Conservation (phyloP, 1,140 invertebrate genomes). For the Aphis craccivora region DNA sequence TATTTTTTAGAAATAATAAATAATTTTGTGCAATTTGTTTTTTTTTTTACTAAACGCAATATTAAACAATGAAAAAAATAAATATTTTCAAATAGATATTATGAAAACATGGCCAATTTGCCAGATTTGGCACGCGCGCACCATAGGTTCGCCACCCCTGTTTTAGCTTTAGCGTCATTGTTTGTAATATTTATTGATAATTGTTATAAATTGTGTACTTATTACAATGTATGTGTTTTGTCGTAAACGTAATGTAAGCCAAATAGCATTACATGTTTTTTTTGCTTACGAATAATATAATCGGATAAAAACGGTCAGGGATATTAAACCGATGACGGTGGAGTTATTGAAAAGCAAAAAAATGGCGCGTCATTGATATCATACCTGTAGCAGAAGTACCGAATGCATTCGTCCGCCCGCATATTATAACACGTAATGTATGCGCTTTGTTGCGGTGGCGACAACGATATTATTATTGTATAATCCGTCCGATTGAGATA, state of each 20-base stretch:
- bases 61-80: no score
- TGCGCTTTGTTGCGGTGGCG: not conserved
- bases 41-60: no score
- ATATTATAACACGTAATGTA: constrained; percentile 18
- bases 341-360: not conserved
- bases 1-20: no score
- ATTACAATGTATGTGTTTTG: no score
- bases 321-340: not conserved
- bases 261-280: not conserved
- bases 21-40: no score
- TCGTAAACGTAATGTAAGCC: not conserved
- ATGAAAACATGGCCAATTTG: no score
- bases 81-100: no score
- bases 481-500: not conserved
- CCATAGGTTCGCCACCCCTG: no score
- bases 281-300: not conserved
- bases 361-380: not conserved
- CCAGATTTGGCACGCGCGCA: no score
- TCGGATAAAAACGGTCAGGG: not conserved
- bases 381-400: not conserved
- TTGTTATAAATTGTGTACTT: no score
- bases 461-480: constrained; percentile 3
- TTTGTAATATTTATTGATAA: no score
- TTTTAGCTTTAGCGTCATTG: no score
- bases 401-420: not conserved